Conservation (phyloP, 2,888 invertebrate genomes). For the Prosopocoilus inquinatus region DNA sequence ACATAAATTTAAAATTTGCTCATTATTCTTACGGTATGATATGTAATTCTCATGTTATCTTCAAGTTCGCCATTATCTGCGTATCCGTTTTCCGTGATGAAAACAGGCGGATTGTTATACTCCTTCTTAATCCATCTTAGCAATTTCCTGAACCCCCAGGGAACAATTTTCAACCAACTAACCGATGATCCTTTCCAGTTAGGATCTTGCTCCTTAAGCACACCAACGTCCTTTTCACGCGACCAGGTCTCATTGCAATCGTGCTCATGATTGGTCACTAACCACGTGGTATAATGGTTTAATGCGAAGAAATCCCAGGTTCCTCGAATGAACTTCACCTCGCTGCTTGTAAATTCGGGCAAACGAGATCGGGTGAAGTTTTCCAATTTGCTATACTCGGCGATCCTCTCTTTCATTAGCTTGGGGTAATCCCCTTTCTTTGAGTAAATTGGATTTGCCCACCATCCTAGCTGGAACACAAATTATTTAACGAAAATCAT, state of each 20-base stretch:
- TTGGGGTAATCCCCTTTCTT: constrained; percentile 54
- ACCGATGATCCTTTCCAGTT: constrained; percentile 55
- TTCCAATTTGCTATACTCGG: constrained; percentile 47
- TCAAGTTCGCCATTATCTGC: constrained; percentile 52
- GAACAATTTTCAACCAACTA: constrained; percentile 57
- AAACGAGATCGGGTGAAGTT: constrained; percentile 50
- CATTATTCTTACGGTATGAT: constrained; percentile 35
- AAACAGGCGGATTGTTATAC: constrained; percentile 55
- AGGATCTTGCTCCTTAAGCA: constrained; percentile 45
- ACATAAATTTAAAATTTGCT: neutral
- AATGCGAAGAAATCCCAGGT: constrained; percentile 65
- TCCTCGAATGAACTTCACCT: constrained; percentile 51
- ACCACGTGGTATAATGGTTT: constrained; percentile 60
- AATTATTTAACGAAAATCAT: neutral
- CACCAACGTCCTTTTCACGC: constrained; percentile 50
- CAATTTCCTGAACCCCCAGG: constrained; percentile 60
- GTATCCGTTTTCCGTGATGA: constrained; percentile 62
- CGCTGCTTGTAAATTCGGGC: constrained; percentile 48
- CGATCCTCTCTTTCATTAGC: constrained; percentile 51
- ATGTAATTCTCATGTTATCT: constrained; percentile 53
- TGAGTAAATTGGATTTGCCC: constrained; percentile 52
- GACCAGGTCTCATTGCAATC: constrained; percentile 49
- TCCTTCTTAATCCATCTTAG: constrained; percentile 51
- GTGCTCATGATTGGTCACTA: constrained; percentile 44
- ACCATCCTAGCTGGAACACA: constrained; percentile 50